These are phyloP conservation scores for Colius striatus DNA, from an alignment of 2,113 vertebrate species.

Conservation along the genomic window DNA sequence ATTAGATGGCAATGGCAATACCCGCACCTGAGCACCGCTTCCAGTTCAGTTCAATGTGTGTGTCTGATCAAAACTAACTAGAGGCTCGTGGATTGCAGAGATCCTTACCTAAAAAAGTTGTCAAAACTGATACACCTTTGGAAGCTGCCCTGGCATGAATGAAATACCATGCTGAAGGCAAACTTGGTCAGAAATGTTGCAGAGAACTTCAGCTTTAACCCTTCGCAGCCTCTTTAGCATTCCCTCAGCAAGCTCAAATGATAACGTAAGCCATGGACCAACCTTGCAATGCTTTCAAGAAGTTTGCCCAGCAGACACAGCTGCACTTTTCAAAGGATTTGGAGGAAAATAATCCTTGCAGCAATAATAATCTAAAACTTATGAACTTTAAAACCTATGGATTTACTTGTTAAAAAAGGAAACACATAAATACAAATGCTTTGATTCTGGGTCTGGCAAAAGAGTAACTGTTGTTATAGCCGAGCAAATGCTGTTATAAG, in stretches of 20 bases:
- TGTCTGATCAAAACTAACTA: neutral
- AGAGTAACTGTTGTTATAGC: constrained; percentile 60
- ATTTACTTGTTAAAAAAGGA: constrained; percentile 53
- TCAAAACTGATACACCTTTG: neutral
- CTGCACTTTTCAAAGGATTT: neutral
- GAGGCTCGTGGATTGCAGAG: neutral
- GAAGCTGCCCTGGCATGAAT: neutral
- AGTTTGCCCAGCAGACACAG: neutral
- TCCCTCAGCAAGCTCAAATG: neutral
- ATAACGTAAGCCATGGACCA: neutral
- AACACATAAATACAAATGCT: constrained; percentile 48
- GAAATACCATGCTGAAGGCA: neutral
- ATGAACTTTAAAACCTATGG: constrained; percentile 41
- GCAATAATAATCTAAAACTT: constrained; percentile 40
- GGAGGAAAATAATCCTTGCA: neutral
- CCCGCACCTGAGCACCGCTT: neutral
- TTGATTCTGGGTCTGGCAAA: constrained; percentile 59
- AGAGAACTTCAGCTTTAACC: neutral
- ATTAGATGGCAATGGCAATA: rapidly evolving
- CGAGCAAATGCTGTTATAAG: constrained; percentile 55
- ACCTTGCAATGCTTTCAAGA: neutral
- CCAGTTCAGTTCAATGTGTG: neutral
- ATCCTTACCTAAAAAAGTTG: neutral
- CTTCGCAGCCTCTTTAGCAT: neutral
- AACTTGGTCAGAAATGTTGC: neutral